Conservation (phyloP, 2,113 vertebrate genomes). For the Hyla sarda region DNA sequence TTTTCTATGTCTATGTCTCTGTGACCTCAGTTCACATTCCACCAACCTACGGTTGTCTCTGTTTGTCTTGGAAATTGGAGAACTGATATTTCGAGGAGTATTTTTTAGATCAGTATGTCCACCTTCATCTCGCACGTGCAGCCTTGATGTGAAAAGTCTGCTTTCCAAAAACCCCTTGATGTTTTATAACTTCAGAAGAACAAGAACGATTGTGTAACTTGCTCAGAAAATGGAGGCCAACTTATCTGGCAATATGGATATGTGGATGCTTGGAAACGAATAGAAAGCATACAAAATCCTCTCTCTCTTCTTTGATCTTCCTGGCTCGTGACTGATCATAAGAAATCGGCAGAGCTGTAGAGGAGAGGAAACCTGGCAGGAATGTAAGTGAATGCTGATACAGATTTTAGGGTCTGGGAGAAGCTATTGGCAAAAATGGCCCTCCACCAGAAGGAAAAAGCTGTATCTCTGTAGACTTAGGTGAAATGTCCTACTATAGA, state of each 20-base stretch:
- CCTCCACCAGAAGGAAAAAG: neutral
- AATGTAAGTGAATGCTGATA: neutral
- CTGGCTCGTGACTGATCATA: neutral
- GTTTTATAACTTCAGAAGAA: neutral
- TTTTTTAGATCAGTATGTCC: neutral
- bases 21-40: conserved; percentile 32
- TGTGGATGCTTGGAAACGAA: neutral
- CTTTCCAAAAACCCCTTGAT: neutral
- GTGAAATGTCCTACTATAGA: no score
- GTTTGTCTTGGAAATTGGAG: neutral
- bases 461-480: neutral
- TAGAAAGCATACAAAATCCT: neutral
- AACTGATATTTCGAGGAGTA: neutral
- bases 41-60: neutral
- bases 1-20: neutral
- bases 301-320: conserved; percentile 4
- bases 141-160: neutral
- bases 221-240: neutral
- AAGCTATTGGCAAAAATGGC: neutral
- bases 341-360: neutral
- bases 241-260: neutral
- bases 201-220: neutral
- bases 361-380: neutral
- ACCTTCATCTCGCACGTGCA: conserved; percentile 7
- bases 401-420: neutral